phyloP scores from a whole-genome alignment of 2,113 vertebrate genomes.

The Sander lucioperca region DNA sequence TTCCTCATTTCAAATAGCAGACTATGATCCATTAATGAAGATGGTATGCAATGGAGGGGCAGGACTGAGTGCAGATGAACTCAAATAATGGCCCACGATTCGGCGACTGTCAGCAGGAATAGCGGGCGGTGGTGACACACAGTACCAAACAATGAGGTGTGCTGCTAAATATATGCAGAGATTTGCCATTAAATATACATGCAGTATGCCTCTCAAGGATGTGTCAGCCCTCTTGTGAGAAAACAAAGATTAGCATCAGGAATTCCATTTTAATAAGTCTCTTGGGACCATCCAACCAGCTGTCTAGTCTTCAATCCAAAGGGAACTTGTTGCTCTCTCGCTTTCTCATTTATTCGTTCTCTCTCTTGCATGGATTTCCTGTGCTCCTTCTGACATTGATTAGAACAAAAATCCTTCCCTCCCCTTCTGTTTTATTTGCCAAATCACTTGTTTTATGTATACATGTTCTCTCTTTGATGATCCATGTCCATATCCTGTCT shows the following conservation, averaged over 20 bases:
- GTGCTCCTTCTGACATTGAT: constrained; percentile 63
- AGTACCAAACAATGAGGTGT: constrained; percentile 66
- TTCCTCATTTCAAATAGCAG: constrained; percentile 10
- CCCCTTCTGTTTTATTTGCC: constrained; percentile 24
- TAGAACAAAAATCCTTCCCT: constrained; percentile 49
- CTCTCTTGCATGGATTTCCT: constrained; percentile 32
- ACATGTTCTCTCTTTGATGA: constrained; percentile 34
- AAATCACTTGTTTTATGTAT: constrained; percentile 50
- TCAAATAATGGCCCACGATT: constrained; percentile 52
- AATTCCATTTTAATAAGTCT: constrained; percentile 84
- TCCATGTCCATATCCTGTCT: constrained; percentile 10
- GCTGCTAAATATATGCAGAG: constrained; percentile 70
- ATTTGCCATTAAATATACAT: constrained; percentile 82
- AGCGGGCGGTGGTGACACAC: constrained; percentile 56
- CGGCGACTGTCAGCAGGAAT: constrained; percentile 54
- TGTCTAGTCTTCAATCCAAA: constrained; percentile 70
- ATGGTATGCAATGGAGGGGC: constrained; percentile 3
- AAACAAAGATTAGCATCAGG: constrained; percentile 83
- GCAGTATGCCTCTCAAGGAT: constrained; percentile 75
- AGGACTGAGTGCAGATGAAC: constrained; percentile 45
- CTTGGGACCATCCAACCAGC: constrained; percentile 73
- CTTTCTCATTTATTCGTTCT: background rate
- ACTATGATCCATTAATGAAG: constrained; percentile 20
- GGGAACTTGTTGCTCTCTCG: constrained; percentile 77
- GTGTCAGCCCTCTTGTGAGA: constrained; percentile 76